These are phyloP conservation scores for Steatornis caripensis DNA, from an alignment of 2,113 vertebrate genomes.

Conservation along the genomic window DNA sequence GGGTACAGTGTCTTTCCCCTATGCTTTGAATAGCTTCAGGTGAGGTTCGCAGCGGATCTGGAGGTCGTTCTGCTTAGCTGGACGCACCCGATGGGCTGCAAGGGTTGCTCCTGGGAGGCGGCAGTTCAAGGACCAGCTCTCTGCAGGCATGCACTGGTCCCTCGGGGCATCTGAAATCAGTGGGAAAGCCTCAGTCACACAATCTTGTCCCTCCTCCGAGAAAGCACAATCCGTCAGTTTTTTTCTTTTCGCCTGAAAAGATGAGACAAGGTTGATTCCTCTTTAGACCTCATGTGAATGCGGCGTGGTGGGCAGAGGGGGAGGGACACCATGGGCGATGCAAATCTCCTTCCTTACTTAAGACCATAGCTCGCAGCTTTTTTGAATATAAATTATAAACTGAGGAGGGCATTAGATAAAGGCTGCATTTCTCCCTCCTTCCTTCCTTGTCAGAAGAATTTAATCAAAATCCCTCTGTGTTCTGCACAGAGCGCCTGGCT, in stretches of 20 bases:
- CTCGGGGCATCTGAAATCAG: not conserved
- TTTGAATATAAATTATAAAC: not conserved
- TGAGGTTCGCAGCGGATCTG: not conserved
- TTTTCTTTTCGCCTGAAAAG: not conserved
- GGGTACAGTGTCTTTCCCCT: rapidly evolving
- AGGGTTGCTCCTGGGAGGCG: not conserved
- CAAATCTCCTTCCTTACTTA: not conserved
- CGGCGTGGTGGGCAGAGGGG: not conserved
- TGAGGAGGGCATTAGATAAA: not conserved
- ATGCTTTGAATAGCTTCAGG: not conserved
- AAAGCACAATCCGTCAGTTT: not conserved
- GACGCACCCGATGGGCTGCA: rapidly evolving
- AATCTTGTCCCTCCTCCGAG: not conserved
- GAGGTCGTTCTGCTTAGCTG: not conserved
- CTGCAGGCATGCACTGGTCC: rapidly evolving
- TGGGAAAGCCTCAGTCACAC: not conserved
- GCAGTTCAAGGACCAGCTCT: not conserved
- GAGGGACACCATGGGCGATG: rapidly evolving
- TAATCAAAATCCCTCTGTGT: not conserved
- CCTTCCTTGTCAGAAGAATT: not conserved
- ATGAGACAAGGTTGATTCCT: not conserved
- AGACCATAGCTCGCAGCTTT: not conserved
- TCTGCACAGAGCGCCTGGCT: not conserved
- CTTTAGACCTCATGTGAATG: not conserved
- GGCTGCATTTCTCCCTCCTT: not conserved